Conservation (phyloP, 1,140 invertebrate genomes). For the Parapsyche elsis region DNA sequence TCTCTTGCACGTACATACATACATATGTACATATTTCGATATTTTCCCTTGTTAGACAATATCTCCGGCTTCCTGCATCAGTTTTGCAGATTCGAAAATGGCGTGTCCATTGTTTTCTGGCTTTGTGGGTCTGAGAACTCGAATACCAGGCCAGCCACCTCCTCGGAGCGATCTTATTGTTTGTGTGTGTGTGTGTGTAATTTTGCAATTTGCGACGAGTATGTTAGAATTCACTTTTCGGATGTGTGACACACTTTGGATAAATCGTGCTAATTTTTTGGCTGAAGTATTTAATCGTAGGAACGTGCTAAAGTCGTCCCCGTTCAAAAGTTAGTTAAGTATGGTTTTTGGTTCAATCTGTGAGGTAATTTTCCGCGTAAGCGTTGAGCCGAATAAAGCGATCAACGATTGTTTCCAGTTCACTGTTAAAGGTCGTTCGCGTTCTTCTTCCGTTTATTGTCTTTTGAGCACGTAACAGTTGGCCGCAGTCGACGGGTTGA, state of each 20-base stretch:
- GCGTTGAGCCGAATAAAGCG: too few species aligned
- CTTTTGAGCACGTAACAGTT: slow-evolving; percentile 14
- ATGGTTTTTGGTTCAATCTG: neutral
- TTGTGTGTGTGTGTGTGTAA: neutral
- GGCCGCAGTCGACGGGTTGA: slow-evolving; percentile 12
- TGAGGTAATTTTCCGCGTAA: neutral
- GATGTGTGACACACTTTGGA: neutral
- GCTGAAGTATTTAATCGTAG: neutral
- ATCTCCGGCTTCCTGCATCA: neutral
- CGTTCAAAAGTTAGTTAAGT: neutral
- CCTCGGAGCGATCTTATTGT: neutral
- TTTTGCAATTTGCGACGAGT: neutral
- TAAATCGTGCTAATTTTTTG: neutral
- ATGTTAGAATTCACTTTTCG: neutral
- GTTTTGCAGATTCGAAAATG: slow-evolving; percentile 1
- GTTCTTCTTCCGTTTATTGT: slow-evolving; percentile 38
- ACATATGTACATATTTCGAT: neutral
- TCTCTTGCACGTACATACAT: neutral
- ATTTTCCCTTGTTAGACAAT: neutral
- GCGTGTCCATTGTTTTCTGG: slow-evolving; percentile 4
- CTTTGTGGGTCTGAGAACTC: neutral
- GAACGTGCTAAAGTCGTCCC: neutral
- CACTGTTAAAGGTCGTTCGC: slow-evolving; percentile 28
- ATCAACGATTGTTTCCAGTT: neutral
- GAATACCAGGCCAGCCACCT: neutral